phyloP scores from a whole-genome alignment of 2,888 invertebrate genomes.

The Listrodromus nycthemerus region DNA sequence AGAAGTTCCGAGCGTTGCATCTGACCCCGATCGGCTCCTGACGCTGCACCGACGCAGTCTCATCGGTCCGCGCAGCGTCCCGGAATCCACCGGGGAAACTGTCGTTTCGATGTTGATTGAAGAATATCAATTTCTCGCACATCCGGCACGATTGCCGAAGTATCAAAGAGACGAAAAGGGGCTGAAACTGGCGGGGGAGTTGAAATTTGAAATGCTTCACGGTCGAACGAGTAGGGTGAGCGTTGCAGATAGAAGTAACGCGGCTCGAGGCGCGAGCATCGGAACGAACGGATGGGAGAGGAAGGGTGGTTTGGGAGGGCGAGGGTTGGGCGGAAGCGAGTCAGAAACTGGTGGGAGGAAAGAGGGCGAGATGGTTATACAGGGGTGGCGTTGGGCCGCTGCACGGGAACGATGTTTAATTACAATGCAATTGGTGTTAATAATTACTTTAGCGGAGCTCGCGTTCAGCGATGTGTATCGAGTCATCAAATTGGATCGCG shows the following conservation, averaged over 20 bases:
- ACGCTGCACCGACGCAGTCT: too few relatives aligned
- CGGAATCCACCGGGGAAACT: too few relatives aligned
- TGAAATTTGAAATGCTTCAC: slow-evolving; percentile 31
- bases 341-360: slow-evolving; percentile 52
- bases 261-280: not conserved
- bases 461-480: slow-evolving; percentile 78
- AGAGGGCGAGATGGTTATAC: slow-evolving; percentile 33
- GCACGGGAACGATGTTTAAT: slow-evolving; percentile 74
- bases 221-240: slow-evolving; percentile 26
- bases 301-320: slow-evolving; percentile 29
- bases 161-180: not conserved
- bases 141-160: slow-evolving; percentile 27
- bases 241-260: not conserved
- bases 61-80: too few relatives aligned
- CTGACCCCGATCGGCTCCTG: too few relatives aligned
- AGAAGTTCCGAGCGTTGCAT: too few relatives aligned
- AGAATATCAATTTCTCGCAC: not conserved
- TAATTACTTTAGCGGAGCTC: slow-evolving; percentile 77
- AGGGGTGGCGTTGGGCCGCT: slow-evolving; percentile 37
- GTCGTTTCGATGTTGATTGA: not conserved
- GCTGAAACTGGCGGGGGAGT: not conserved
- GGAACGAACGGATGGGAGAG: slow-evolving; percentile 2
- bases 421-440: slow-evolving; percentile 79
- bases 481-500: slow-evolving; percentile 79
- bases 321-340: slow-evolving; percentile 29